phyloP scores from a whole-genome alignment of 2,797 vertebrate genomes.

The Siniperca scherzeri region DNA sequence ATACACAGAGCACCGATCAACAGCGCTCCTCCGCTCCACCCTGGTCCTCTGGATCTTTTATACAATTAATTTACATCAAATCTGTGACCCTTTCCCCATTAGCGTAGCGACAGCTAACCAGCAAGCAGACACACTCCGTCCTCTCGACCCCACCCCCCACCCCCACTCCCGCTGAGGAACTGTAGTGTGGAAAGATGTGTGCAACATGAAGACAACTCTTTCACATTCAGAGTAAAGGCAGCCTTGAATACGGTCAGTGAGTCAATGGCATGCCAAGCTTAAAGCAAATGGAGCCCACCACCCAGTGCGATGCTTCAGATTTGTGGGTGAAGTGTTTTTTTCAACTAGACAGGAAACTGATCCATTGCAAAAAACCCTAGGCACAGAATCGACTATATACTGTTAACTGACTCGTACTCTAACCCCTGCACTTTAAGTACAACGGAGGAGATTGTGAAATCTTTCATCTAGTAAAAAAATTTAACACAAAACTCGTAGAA shows the following conservation, averaged over 20 bases:
- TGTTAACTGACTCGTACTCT: conserved; percentile 90
- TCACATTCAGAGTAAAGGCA: conserved; percentile 99
- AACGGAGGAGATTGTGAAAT: conserved; percentile 88
- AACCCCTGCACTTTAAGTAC: conserved; percentile 85
- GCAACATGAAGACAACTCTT: conserved; percentile 97
- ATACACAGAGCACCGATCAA: conserved; percentile 99
- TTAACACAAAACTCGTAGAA: conserved; percentile 89
- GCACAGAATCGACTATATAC: conserved; percentile 93
- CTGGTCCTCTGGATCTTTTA: conserved; percentile 86
- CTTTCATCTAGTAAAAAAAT: conserved; percentile 89
- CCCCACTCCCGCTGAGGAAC: conserved; percentile 57
- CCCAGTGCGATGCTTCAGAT: conserved; percentile 90
- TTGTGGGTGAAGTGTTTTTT: conserved; percentile 90
- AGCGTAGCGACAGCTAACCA: conserved; percentile 57
- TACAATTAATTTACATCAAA: conserved; percentile 90
- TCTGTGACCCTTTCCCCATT: conserved; percentile 77
- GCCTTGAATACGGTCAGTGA: conserved; percentile 95
- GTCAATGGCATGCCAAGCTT: conserved; percentile 99
- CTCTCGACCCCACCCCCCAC: not conserved
- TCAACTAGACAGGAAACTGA: conserved; percentile 88
- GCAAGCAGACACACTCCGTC: conserved; percentile 53
- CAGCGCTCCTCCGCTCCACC: conserved; percentile 88
- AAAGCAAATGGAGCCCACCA: conserved; percentile 94
- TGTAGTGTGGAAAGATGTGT: conserved; percentile 85
- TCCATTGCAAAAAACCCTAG: conserved; percentile 94